These are phyloP conservation scores for Planiliza haematocheilus DNA, from an alignment of 2,113 vertebrate species.

Conservation along the genomic window DNA sequence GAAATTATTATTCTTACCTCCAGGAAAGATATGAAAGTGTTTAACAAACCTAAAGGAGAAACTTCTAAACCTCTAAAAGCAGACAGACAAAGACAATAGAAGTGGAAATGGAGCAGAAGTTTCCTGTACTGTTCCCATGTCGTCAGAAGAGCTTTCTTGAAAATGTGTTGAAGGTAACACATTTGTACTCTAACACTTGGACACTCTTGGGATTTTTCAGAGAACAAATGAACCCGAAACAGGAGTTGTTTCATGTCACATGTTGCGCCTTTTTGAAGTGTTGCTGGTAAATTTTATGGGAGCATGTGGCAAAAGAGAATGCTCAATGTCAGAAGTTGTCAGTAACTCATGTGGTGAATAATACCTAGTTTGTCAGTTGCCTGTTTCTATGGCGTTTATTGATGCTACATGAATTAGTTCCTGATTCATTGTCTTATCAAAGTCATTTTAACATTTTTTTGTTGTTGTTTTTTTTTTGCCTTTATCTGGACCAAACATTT, in stretches of 20 bases:
- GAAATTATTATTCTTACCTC: no score
- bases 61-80: neutral
- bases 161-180: slow-evolving; percentile 4
- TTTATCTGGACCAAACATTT: no score
- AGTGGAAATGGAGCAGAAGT: neutral
- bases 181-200: no score
- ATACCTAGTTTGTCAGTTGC: no score
- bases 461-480: no score
- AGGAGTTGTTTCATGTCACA: slow-evolving; percentile 4
- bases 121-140: slow-evolving; percentile 6
- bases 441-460: no score
- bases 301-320: slow-evolving; percentile 6
- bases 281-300: slow-evolving; percentile 3
- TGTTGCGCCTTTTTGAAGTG: slow-evolving; percentile 38
- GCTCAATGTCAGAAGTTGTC: slow-evolving; percentile 37
- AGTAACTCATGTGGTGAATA: slow-evolving; percentile 13
- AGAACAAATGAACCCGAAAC: slow-evolving; percentile 26
- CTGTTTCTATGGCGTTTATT: no score
- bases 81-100: neutral
- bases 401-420: no score
- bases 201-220: no score
- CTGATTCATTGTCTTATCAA: no score
- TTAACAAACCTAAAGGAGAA: no score
- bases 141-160: slow-evolving; percentile 25
- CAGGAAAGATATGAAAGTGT: no score